Evolutionary conservation across 1,140 invertebrate species (phyloP).

Genomic region (Metaphire vulgaris): DNA sequence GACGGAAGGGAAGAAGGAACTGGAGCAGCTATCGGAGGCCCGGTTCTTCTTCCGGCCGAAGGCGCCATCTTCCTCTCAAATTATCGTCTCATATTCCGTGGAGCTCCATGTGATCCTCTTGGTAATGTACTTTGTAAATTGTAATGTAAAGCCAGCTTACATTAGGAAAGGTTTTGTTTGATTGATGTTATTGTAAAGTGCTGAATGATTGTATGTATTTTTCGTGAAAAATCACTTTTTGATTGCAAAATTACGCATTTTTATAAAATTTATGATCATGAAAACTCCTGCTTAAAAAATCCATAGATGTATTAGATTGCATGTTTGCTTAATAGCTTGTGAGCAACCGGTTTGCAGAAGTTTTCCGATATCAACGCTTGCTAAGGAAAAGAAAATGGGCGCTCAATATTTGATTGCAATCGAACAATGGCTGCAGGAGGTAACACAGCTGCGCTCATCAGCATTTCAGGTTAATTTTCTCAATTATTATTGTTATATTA

Average conservation of each 20-base stretch:
- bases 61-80: conserved; percentile 95
- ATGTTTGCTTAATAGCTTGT: no score
- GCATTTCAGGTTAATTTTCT: conserved; percentile 65
- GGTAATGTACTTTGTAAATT: no score
- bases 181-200: no score
- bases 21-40: conserved; percentile 65
- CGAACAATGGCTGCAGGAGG: conserved; percentile 87
- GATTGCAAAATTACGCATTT: no score
- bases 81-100: conserved; percentile 85
- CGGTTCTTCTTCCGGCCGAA: conserved; percentile 83
- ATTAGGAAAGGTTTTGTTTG: no score
- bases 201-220: no score
- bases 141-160: no score
- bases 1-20: conserved; percentile 80
- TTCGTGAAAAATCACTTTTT: no score
- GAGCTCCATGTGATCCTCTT: conserved; percentile 83
- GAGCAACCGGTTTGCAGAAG: conserved; percentile 47
- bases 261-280: no score
- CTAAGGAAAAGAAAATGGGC: conserved; percentile 86
- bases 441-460: conserved; percentile 82
- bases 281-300: no score
- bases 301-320: no score
- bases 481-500: no score
- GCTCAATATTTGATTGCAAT: conserved; percentile 67
- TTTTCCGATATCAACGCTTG: conserved; percentile 54